Conservation (phyloP, 2,113 vertebrate genomes). For the Bos javanicus region DNA sequence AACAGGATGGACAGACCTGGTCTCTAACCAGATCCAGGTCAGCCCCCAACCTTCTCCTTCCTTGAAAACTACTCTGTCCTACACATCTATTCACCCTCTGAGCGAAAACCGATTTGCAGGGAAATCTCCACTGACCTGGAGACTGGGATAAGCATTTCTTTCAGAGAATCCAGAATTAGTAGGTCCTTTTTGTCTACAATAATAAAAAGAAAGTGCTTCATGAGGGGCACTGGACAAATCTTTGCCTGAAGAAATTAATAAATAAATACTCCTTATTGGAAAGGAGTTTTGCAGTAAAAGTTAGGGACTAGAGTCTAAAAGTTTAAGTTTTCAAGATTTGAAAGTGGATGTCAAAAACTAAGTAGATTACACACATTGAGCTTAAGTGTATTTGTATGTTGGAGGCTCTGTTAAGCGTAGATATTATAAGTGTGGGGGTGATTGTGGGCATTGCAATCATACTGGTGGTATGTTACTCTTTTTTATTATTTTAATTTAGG, state of each 20-base stretch:
- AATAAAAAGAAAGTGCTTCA: neutral
- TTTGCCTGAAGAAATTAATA: neutral
- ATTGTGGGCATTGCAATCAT: neutral
- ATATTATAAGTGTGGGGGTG: no score
- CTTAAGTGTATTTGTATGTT: neutral
- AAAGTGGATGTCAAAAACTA: neutral
- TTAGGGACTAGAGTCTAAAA: neutral
- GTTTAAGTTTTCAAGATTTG: neutral
- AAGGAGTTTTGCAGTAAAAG: neutral
- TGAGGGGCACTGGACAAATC: neutral
- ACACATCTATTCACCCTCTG: fast-evolving
- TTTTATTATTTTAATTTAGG: neutral
- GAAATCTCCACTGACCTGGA: neutral
- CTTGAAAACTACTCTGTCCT: neutral
- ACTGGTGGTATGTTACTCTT: no score
- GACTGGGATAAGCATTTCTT: neutral
- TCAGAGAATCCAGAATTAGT: neutral
- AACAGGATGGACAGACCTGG: neutral
- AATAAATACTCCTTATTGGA: neutral
- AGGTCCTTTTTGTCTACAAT: neutral
- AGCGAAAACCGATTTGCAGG: fast-evolving
- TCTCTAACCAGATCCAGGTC: neutral
- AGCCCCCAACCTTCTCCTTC: neutral
- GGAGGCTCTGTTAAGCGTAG: neutral
- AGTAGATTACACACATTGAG: neutral